Evolutionary conservation across 2,888 invertebrate genomes (phyloP).

Genomic region (Bhutanitis thaidina): DNA sequence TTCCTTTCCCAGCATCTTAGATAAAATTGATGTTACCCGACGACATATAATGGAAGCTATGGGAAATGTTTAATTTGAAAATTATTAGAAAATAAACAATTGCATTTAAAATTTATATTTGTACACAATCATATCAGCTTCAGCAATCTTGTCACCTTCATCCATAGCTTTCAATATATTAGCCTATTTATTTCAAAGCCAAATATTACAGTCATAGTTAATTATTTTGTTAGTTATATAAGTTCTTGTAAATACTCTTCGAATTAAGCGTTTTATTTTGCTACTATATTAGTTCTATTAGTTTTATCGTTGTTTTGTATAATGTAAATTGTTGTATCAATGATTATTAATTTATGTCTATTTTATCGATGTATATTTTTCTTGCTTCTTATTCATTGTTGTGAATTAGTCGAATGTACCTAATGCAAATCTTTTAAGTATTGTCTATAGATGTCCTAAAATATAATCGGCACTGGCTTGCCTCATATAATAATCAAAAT

Average conservation of each 20-base stretch:
- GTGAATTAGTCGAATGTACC: conserved; percentile 54
- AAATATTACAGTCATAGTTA: conserved; percentile 79
- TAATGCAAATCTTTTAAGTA: conserved; percentile 40
- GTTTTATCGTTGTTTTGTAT: conserved; percentile 76
- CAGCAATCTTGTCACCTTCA: conserved; percentile 23
- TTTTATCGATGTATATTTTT: conserved; percentile 66
- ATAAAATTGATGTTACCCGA: conserved; percentile 76
- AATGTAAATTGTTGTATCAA: conserved; percentile 69
- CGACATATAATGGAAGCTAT: conserved; percentile 75
- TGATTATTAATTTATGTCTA: conserved; percentile 61
- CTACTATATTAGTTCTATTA: conserved; percentile 60
- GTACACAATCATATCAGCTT: conserved; percentile 14
- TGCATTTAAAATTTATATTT: conserved; percentile 22
- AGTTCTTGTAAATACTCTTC: conserved; percentile 71
- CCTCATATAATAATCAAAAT: conserved; percentile 35
- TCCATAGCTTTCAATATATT: conserved; percentile 74
- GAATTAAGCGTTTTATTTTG: conserved; percentile 64
- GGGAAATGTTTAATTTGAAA: conserved; percentile 39
- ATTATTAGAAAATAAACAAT: conserved; percentile 20
- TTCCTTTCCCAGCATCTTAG: conserved; percentile 42
- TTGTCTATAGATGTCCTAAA: conserved; percentile 33
- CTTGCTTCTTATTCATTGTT: conserved; percentile 48
- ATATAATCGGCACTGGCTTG: conserved; percentile 53
- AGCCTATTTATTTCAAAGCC: conserved; percentile 78
- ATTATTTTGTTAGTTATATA: conserved; percentile 69